A percentile compares a stretch with the other conserved stretches of the same genome.
Conservation (phyloP, 1,140 invertebrate genomes). For the Prorops nasuta region DNA sequence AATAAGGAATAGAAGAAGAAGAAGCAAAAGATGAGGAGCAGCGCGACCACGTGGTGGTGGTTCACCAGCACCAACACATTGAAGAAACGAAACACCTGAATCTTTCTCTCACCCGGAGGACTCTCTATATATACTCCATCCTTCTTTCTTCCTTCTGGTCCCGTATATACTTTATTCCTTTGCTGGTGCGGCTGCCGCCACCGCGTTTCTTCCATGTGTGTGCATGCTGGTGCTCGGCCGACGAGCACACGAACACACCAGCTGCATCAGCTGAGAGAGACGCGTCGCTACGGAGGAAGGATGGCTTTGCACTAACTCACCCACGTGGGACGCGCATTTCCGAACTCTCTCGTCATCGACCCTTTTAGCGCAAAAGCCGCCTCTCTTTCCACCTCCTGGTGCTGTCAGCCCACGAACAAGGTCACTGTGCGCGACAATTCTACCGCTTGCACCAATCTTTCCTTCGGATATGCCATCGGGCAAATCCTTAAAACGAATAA, state of each 20-base stretch:
- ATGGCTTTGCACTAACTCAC: constrained; percentile 43
- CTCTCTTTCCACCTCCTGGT: constrained; percentile 23
- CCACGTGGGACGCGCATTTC: constrained; percentile 46
- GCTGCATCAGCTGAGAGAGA: too few relatives aligned
- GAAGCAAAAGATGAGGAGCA: constrained; percentile 24
- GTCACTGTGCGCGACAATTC: constrained; percentile 10
- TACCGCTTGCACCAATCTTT: not conserved
- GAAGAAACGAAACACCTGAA: constrained; percentile 41
- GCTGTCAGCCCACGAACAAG: constrained; percentile 30
- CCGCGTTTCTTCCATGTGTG: constrained; percentile 4
- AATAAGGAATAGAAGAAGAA: not conserved
- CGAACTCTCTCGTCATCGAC: constrained; percentile 52
- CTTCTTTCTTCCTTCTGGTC: constrained; percentile 9
- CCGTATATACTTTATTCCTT: constrained; percentile 3
- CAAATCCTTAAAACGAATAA: too few relatives aligned
- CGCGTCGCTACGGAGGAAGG: constrained; percentile 34
- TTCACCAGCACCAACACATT: constrained; percentile 28
- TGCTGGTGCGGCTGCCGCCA: constrained; percentile 1
- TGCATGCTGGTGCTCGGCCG: too few relatives aligned
- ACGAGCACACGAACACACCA: too few relatives aligned
- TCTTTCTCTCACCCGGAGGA: constrained; percentile 10
- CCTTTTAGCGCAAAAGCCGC: constrained; percentile 43
- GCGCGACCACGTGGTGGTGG: constrained; percentile 17
- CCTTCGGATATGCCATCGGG: constrained; percentile 6
- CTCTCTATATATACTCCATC: constrained; percentile 6